Conservation (phyloP, 2,797 vertebrate species). For the Threskiornis aethiopicus region DNA sequence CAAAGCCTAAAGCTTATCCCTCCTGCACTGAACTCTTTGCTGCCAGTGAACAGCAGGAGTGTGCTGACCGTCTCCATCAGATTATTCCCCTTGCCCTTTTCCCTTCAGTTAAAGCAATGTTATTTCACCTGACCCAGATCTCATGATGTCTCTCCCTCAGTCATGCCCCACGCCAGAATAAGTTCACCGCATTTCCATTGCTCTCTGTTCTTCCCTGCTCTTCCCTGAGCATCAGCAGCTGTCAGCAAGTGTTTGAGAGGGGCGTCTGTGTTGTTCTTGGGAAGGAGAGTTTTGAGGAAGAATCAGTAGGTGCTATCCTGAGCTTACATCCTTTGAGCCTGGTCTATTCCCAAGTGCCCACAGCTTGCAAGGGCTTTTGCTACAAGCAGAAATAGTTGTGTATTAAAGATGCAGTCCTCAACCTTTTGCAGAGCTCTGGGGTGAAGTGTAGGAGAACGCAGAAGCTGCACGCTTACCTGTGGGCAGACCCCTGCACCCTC, state of each 20-base stretch:
- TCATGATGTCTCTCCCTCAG: not conserved
- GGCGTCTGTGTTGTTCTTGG: not conserved
- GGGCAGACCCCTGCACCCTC: not conserved
- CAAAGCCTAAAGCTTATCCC: not conserved
- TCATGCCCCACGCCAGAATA: fast-evolving
- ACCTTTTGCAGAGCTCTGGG: not conserved
- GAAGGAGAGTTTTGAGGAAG: not conserved
- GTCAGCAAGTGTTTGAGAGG: not conserved
- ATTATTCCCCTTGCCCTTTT: not conserved
- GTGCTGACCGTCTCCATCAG: not conserved
- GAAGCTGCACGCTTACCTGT: not conserved
- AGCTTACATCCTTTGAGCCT: not conserved
- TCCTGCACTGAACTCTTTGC: not conserved
- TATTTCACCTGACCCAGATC: not conserved
- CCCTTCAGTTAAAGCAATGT: not conserved
- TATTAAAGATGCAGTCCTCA: not conserved
- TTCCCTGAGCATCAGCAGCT: not conserved
- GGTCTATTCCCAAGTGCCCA: not conserved
- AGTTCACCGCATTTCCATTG: not conserved
- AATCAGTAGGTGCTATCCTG: not conserved
- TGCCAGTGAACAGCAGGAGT: not conserved
- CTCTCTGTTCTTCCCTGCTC: not conserved
- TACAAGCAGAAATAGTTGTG: not conserved
- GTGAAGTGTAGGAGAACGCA: not conserved
- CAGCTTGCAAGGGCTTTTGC: not conserved